These are phyloP conservation scores for Procambarus virginalis DNA, from an alignment of 1,140 invertebrate species.

Conservation along the genomic window DNA sequence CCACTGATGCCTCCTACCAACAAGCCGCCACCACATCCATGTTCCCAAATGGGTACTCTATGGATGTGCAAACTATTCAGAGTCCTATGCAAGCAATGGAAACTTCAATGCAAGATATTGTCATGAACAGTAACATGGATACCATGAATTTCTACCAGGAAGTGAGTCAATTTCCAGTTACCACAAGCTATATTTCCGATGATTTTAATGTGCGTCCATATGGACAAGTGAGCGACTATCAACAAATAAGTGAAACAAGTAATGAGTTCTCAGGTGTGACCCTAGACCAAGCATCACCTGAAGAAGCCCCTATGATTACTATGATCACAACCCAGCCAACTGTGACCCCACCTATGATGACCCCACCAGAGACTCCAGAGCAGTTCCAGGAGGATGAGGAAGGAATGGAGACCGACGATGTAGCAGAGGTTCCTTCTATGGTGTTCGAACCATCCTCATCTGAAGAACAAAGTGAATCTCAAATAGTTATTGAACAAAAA, in stretches of 20 bases:
- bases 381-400: slow-evolving; percentile 65
- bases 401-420: slow-evolving; percentile 37
- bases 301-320: slow-evolving; percentile 34
- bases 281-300: slow-evolving; percentile 22
- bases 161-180: slow-evolving; percentile 50
- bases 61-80: slow-evolving; percentile 47
- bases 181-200: slow-evolving; percentile 44
- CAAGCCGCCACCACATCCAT: slow-evolving; percentile 28
- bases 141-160: slow-evolving; percentile 49
- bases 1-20: slow-evolving; percentile 27
- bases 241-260: slow-evolving; percentile 16
- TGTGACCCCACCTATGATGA: slow-evolving; percentile 63
- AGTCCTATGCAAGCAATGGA: slow-evolving; percentile 31
- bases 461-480: neutral
- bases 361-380: slow-evolving; percentile 55
- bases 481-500: neutral
- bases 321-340: slow-evolving; percentile 35
- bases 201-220: slow-evolving; percentile 37
- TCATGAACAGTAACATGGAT: slow-evolving; percentile 35
- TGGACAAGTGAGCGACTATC: slow-evolving; percentile 31
- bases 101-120: slow-evolving; percentile 42
- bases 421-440: slow-evolving; percentile 18
- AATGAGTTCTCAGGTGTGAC: slow-evolving; percentile 27
- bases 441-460: slow-evolving; percentile 18
- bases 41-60: slow-evolving; percentile 45